Evolutionary conservation across 2,797 vertebrate genomes (phyloP).

Genomic region (Caiman crocodilus): DNA sequence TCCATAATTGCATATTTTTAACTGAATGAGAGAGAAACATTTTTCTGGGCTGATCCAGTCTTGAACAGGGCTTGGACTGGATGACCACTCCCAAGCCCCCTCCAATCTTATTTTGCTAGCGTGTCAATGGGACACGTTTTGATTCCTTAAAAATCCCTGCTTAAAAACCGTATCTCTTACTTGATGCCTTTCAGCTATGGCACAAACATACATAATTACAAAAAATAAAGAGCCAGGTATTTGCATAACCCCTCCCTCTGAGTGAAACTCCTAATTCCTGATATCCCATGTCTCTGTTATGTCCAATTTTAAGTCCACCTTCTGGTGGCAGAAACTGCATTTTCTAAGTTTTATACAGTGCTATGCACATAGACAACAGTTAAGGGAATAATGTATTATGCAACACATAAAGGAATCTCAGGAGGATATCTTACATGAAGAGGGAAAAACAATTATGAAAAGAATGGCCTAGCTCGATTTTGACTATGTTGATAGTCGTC

Average conservation of each 20-base stretch:
- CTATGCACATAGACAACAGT: not conserved
- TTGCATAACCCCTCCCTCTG: not conserved
- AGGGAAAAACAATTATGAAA: not conserved
- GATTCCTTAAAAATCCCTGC: not conserved
- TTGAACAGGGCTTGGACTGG: too few relatives aligned
- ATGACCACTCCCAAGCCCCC: too few relatives aligned
- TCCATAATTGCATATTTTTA: too few relatives aligned
- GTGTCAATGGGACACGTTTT: not conserved
- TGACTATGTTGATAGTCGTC: not conserved
- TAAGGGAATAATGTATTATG: not conserved
- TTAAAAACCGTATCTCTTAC: not conserved
- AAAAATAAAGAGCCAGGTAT: not conserved
- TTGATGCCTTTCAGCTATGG: not conserved
- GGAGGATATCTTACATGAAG: not conserved
- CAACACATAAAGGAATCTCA: not conserved
- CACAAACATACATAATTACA: rapidly evolving
- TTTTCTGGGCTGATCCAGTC: too few relatives aligned
- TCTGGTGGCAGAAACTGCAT: not conserved
- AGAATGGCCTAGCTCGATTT: rapidly evolving
- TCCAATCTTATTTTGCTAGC: not conserved
- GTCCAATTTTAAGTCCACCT: not conserved
- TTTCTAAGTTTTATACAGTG: not conserved
- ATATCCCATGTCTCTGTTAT: rapidly evolving
- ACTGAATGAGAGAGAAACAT: too few relatives aligned
- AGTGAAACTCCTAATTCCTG: rapidly evolving